Percentiles rank a stretch among this genome's conserved stretches.
These are phyloP conservation scores for Andrena praecox DNA, from an alignment of 2,888 invertebrate genomes.

Conservation along the genomic window DNA sequence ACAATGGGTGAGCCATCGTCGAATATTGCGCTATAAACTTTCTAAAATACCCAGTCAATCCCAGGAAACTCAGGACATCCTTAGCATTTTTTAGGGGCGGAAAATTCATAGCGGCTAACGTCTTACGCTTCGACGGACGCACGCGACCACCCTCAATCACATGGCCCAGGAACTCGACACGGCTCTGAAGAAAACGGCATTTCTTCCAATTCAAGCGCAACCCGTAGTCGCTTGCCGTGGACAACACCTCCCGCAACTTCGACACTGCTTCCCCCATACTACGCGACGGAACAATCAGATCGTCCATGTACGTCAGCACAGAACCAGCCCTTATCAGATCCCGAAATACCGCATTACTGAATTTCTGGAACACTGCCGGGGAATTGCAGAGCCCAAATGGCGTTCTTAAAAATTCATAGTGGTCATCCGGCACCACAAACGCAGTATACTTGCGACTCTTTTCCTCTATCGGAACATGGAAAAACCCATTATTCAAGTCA, in stretches of 20 bases:
- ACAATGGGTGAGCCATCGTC: constrained; percentile 70
- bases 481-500: constrained; percentile 69
- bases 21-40: constrained; percentile 66
- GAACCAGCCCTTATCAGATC: constrained; percentile 37
- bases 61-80: constrained; percentile 48
- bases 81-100: constrained; percentile 25
- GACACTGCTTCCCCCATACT: not conserved
- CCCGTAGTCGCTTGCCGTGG: not conserved
- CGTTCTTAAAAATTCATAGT: constrained; percentile 69
- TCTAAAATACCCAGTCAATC: constrained; percentile 64
- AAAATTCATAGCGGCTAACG: constrained; percentile 54
- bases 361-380: constrained; percentile 54
- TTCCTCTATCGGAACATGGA: constrained; percentile 70
- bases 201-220: constrained; percentile 33
- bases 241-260: not conserved
- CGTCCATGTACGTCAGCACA: constrained; percentile 15
- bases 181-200: constrained; percentile 7
- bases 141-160: constrained; percentile 5
- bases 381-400: constrained; percentile 71
- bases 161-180: constrained; percentile 8
- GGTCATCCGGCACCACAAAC: constrained; percentile 70
- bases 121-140: constrained; percentile 42
- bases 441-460: constrained; percentile 71
- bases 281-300: constrained; percentile 11
- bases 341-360: constrained; percentile 57